These are phyloP conservation scores for Tromatobia lineatoria DNA, from an alignment of 2,888 invertebrate genomes.

Conservation along the genomic window DNA sequence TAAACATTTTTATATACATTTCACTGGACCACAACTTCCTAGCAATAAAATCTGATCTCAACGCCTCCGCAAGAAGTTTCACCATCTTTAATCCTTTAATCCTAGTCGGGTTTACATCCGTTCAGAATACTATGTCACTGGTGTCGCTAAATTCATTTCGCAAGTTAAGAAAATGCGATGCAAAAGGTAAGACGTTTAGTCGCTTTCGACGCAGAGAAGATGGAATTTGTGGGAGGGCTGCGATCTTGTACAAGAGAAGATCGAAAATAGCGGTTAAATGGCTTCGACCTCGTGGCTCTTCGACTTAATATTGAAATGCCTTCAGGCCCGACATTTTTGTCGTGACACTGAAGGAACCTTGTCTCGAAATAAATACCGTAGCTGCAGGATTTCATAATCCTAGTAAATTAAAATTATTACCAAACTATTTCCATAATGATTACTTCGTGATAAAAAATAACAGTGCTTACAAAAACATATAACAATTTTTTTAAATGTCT, in stretches of 20 bases:
- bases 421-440: too few species aligned
- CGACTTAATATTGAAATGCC: constrained; percentile 46
- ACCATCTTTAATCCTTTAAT: neutral
- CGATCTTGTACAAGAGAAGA: neutral
- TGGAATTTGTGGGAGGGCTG: neutral
- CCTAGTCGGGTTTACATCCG: neutral
- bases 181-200: neutral
- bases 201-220: neutral
- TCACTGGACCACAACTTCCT: neutral
- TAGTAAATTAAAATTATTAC: too few species aligned
- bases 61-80: neutral
- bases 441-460: too few species aligned
- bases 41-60: neutral
- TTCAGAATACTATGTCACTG: neutral
- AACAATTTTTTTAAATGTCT: too few species aligned
- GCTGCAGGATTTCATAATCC: too few species aligned
- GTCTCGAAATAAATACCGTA: neutral
- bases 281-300: constrained; percentile 20
- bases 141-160: neutral
- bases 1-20: neutral
- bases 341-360: constrained; percentile 32
- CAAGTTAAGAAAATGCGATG: neutral
- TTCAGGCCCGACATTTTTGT: constrained; percentile 21
- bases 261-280: constrained; percentile 36
- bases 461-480: too few species aligned